These are phyloP conservation scores for Drosophila sp. DNA, from an alignment of 1,140 invertebrate genomes.

Conservation along the genomic window DNA sequence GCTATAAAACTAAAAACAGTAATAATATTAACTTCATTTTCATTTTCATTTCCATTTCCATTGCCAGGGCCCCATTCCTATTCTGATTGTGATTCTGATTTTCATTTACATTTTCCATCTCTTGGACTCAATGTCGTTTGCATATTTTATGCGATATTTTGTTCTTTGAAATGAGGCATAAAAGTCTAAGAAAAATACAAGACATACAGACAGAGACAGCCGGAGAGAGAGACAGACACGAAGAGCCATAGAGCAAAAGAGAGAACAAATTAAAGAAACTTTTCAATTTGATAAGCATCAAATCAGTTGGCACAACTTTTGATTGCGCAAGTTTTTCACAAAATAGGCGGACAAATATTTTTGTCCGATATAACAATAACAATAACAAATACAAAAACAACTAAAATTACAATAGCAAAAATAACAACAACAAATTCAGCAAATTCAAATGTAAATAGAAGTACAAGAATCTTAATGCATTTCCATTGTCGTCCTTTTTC, in stretches of 20 bases:
- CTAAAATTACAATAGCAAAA: constrained; percentile 30
- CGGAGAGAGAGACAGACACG: background rate
- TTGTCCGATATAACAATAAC: constrained; percentile 58
- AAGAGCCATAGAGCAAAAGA: background rate
- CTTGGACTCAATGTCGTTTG: constrained; percentile 47
- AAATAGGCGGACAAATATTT: constrained; percentile 57
- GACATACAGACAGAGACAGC: background rate
- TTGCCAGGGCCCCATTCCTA: background rate
- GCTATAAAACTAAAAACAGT: constrained; percentile 83
- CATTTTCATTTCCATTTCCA: constrained; percentile 59
- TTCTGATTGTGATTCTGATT: background rate
- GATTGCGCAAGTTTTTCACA: constrained; percentile 75
- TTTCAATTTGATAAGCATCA: constrained; percentile 82
- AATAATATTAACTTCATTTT: constrained; percentile 83
- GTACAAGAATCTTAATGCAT: constrained; percentile 74
- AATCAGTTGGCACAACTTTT: constrained; percentile 69
- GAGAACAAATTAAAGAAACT: constrained; percentile 53
- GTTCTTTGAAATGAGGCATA: constrained; percentile 49
- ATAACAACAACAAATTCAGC: constrained; percentile 9
- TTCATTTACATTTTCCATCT: constrained; percentile 22
- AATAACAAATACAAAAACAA: constrained; percentile 23
- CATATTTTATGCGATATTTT: constrained; percentile 66
- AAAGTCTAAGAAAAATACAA: constrained; percentile 26
- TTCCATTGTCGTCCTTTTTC: constrained; percentile 57
- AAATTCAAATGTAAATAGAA: constrained; percentile 22